phyloP scores from a whole-genome alignment of 2,797 vertebrate species.

The Melanotaenia pygmaea region DNA sequence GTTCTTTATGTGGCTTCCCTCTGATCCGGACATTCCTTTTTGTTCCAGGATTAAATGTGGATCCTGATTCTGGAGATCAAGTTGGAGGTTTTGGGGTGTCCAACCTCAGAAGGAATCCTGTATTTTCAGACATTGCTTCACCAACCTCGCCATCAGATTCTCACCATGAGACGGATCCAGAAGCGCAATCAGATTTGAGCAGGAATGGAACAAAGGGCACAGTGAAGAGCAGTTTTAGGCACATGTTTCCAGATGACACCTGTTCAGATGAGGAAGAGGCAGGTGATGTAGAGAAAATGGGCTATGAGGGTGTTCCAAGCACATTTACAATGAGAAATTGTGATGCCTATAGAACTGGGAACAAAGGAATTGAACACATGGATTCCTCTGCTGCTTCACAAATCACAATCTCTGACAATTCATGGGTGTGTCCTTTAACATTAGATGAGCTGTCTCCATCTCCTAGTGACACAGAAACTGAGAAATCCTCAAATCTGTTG shows the following conservation, averaged over 20 bases:
- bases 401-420: conserved; percentile 33
- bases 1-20: neutral
- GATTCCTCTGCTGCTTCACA: conserved; percentile 16
- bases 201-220: conserved; percentile 64
- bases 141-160: conserved; percentile 13
- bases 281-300: conserved; percentile 20
- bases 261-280: conserved; percentile 63
- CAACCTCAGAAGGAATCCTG: conserved; percentile 11
- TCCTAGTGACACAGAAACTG: conserved; percentile 53
- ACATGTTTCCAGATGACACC: conserved; percentile 65
- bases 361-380: conserved; percentile 1
- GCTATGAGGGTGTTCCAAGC: conserved; percentile 20
- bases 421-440: conserved; percentile 74
- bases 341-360: conserved; percentile 21
- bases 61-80: conserved; percentile 45
- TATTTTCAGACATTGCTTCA: conserved; percentile 40
- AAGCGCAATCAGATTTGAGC: conserved; percentile 27
- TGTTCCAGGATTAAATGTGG: conserved; percentile 75
- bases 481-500: conserved; percentile 34
- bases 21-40: conserved; percentile 35
- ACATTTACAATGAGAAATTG: conserved; percentile 18
- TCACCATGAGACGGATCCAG: conserved; percentile 22
- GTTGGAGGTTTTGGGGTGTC: conserved; percentile 52
- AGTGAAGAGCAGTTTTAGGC: conserved; percentile 71
- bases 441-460: conserved; percentile 63